These are phyloP conservation scores for Indri indri DNA, from an alignment of 2,113 vertebrate genomes.

Conservation along the genomic window DNA sequence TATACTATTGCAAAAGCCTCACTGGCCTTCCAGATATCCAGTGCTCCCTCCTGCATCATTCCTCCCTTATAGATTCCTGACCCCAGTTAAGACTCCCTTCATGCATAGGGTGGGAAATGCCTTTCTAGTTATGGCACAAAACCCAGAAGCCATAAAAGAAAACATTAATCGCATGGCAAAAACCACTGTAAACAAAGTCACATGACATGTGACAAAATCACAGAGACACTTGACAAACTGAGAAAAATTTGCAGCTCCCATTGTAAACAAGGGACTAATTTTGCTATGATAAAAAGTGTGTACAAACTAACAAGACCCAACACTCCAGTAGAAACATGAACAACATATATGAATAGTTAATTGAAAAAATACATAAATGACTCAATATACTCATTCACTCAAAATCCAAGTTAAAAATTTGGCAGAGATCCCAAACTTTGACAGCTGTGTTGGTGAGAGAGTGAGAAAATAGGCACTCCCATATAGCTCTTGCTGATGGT, in stretches of 20 bases:
- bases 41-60: background rate
- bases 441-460: background rate
- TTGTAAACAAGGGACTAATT: background rate
- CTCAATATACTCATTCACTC: background rate
- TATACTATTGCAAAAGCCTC: background rate
- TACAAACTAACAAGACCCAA: background rate
- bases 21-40: background rate
- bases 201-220: background rate
- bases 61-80: background rate
- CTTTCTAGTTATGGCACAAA: background rate
- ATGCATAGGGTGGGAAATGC: background rate
- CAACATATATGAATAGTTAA: background rate
- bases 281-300: background rate
- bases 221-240: background rate
- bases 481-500: background rate
- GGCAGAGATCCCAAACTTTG: background rate
- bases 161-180: background rate
- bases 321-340: background rate
- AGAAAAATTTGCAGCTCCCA: background rate
- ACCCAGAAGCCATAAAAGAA: background rate
- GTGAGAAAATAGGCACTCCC: background rate
- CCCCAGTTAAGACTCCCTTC: background rate
- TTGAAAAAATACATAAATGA: background rate
- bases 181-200: background rate
- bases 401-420: background rate